phyloP scores from a whole-genome alignment of 2,113 vertebrate genomes.

The Galeopterus variegatus region DNA sequence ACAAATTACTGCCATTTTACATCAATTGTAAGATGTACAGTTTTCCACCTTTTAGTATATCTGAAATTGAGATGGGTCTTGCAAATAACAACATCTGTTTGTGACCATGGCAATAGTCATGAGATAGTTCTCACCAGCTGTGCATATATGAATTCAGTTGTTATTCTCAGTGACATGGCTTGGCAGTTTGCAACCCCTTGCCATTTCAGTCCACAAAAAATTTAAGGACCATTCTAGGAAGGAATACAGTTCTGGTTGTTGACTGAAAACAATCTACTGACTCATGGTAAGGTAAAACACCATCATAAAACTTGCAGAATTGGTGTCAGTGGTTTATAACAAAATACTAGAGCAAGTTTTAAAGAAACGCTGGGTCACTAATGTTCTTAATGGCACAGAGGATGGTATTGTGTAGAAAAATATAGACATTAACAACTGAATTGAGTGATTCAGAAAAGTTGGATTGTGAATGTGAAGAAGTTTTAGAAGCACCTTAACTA shows the following conservation, averaged over 20 bases:
- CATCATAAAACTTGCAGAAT: background rate
- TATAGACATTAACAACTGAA: background rate
- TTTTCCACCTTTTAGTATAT: background rate
- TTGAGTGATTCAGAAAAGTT: constrained; percentile 15
- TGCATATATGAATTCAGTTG: background rate
- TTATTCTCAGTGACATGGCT: background rate
- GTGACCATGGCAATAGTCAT: background rate
- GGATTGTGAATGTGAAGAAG: constrained; percentile 13
- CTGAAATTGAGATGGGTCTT: background rate
- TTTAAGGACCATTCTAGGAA: background rate
- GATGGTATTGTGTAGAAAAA: background rate
- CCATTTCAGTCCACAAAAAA: background rate
- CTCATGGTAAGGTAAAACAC: background rate
- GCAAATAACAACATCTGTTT: background rate
- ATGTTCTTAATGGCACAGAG: background rate
- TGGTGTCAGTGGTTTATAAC: background rate
- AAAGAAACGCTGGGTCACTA: constrained; percentile 20
- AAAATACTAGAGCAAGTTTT: constrained; percentile 29
- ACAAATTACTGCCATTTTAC: background rate
- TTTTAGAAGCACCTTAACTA: constrained; percentile 15
- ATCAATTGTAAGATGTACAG: background rate
- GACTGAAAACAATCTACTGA: background rate
- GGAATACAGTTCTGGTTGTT: background rate
- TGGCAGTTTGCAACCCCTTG: background rate
- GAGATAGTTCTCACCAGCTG: background rate